phyloP scores from a whole-genome alignment of 1,140 invertebrate species.

The Atta cephalotes region DNA sequence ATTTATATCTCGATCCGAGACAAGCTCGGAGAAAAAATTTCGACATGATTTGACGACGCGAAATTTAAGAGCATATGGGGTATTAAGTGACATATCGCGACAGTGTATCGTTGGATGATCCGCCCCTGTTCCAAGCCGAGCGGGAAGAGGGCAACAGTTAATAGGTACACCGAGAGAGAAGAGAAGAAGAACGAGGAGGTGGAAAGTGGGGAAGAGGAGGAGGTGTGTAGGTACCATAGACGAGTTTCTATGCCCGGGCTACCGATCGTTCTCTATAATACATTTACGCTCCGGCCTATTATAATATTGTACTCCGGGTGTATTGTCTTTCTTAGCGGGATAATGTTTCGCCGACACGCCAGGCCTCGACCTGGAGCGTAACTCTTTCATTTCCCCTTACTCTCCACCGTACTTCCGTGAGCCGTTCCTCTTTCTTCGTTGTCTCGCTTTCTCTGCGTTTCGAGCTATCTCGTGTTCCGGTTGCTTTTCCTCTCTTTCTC shows the following conservation, averaged over 20 bases:
- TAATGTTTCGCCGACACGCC: slow-evolving; percentile 78
- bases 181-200: slow-evolving; percentile 26
- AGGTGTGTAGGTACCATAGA: slow-evolving; percentile 63
- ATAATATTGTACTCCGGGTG: slow-evolving; percentile 78
- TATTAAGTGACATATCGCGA: slow-evolving; percentile 53
- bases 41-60: neutral
- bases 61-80: slow-evolving; percentile 34
- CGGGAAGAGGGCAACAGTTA: slow-evolving; percentile 68
- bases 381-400: slow-evolving; percentile 76
- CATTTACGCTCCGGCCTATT: slow-evolving; percentile 78
- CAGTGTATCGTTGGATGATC: slow-evolving; percentile 47
- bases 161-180: slow-evolving; percentile 63
- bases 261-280: slow-evolving; percentile 77
- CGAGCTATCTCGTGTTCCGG: slow-evolving; percentile 20
- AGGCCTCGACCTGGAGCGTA: slow-evolving; percentile 73
- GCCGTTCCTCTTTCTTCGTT: slow-evolving; percentile 32
- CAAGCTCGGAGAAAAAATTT: slow-evolving; percentile 35
- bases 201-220: slow-evolving; percentile 21
- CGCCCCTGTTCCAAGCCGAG: slow-evolving; percentile 52
- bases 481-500: slow-evolving; percentile 14
- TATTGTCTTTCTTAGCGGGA: slow-evolving; percentile 77
- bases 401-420: slow-evolving; percentile 42
- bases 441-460: slow-evolving; percentile 49
- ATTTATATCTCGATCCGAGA: neutral
- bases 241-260: slow-evolving; percentile 74